These are phyloP conservation scores for Yponomeuta evonymella DNA, from an alignment of 2,888 invertebrate genomes.

Conservation along the genomic window DNA sequence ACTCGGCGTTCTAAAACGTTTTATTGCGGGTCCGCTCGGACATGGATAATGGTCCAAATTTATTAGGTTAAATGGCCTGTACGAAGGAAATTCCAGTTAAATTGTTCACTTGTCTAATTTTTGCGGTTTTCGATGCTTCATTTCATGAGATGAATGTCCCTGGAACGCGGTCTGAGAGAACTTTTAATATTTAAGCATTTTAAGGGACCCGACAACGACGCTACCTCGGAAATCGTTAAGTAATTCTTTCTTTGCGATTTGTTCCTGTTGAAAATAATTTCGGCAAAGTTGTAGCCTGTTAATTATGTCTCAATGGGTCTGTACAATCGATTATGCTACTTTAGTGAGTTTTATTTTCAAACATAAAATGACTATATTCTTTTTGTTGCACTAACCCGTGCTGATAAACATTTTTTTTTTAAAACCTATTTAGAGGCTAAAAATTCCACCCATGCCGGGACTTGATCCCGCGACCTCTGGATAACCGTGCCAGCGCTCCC, in stretches of 20 bases:
- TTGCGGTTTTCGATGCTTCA: constrained; percentile 59
- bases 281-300: neutral
- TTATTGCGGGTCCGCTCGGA: constrained; percentile 57
- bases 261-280: neutral
- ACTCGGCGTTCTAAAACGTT: constrained; percentile 44
- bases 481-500: too few relatives aligned
- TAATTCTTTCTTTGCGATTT: constrained; percentile 7
- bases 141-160: constrained; percentile 45
- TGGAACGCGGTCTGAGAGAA: constrained; percentile 21
- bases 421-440: too few relatives aligned
- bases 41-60: constrained; percentile 70
- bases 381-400: too few relatives aligned
- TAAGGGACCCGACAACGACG: constrained; percentile 23
- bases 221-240: neutral
- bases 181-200: constrained; percentile 30
- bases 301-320: neutral
- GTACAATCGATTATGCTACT: neutral
- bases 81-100: constrained; percentile 57
- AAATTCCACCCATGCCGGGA: too few relatives aligned
- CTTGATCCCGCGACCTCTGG: too few relatives aligned
- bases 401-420: too few relatives aligned
- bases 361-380: neutral
- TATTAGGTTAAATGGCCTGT: constrained; percentile 68
- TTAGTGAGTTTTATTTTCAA: neutral
- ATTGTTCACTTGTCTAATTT: constrained; percentile 67